Conservation (phyloP, 2,113 vertebrate species). For the Charadrius vociferus region DNA sequence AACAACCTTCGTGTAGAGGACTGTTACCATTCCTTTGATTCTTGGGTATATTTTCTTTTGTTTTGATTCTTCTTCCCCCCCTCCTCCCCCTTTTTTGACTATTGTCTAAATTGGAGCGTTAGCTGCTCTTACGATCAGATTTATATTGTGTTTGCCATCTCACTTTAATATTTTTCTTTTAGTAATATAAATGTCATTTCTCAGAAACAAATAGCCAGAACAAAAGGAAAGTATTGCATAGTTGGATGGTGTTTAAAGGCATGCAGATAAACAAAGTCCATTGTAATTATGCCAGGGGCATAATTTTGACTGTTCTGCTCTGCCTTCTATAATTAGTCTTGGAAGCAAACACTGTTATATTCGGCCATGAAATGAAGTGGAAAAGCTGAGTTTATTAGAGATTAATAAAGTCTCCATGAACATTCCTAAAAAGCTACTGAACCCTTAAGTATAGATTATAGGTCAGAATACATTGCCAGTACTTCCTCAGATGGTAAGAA, state of each 20-base stretch:
- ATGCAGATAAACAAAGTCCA: constrained; percentile 38
- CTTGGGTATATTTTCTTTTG: background rate
- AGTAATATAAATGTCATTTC: constrained; percentile 45
- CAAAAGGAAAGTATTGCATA: constrained; percentile 17
- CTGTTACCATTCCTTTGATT: background rate
- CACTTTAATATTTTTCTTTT: constrained; percentile 29
- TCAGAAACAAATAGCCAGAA: constrained; percentile 48
- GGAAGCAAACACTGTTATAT: constrained; percentile 41
- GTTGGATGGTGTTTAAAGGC: background rate
- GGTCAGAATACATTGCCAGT: background rate
- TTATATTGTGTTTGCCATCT: background rate
- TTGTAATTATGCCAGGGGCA: constrained; percentile 21
- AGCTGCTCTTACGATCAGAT: background rate
- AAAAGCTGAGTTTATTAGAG: constrained; percentile 37
- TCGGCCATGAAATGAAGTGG: constrained; percentile 39
- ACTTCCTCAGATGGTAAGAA: constrained; percentile 34
- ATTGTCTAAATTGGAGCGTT: background rate
- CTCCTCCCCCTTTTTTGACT: background rate
- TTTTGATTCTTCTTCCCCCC: background rate
- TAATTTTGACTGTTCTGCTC: constrained; percentile 42
- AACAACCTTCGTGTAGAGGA: background rate
- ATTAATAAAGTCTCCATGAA: constrained; percentile 47
- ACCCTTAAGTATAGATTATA: constrained; percentile 39
- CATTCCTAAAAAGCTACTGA: constrained; percentile 38
- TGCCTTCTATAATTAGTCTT: constrained; percentile 55